Conservation (phyloP, 2,113 vertebrate genomes). For the Colossoma macropomum region DNA sequence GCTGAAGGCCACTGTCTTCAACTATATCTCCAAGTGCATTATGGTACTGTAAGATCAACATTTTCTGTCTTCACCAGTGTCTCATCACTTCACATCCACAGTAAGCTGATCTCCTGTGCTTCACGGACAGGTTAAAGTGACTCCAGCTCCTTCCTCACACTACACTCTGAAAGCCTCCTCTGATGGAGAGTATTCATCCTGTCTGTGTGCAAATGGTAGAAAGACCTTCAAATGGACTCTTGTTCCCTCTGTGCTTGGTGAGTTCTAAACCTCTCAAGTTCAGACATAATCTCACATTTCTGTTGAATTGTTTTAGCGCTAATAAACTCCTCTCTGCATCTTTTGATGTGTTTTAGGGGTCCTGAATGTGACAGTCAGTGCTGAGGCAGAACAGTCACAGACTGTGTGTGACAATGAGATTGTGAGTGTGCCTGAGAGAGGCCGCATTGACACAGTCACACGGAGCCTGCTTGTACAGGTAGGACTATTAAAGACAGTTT, state of each 20-base stretch:
- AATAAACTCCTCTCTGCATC: background rate
- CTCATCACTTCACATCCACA: background rate
- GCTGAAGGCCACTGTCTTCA: conserved; percentile 85
- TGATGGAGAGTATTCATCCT: conserved; percentile 70
- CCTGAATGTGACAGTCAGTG: conserved; percentile 78
- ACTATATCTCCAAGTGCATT: conserved; percentile 84
- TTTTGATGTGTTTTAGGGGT: conserved; percentile 72
- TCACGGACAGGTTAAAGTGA: conserved; percentile 72
- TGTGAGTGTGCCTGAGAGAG: conserved; percentile 76
- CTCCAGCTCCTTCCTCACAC: conserved; percentile 66
- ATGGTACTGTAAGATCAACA: conserved; percentile 72
- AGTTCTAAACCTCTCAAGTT: conserved; percentile 38
- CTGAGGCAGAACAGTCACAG: conserved; percentile 74
- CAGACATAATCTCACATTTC: background rate
- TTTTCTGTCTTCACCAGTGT: background rate
- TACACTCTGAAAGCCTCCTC: conserved; percentile 71
- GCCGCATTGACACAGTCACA: conserved; percentile 78
- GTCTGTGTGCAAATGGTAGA: conserved; percentile 70
- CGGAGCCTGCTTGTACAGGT: conserved; percentile 82
- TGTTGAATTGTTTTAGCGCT: background rate
- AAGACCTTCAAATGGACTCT: conserved; percentile 76
- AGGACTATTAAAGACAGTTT: conserved; percentile 44
- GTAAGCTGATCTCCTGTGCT: conserved; percentile 42
- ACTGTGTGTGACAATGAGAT: conserved; percentile 74
- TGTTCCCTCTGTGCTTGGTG: conserved; percentile 74